phyloP scores from a whole-genome alignment of 2,888 invertebrate genomes.

The Caradrina kadenii region DNA sequence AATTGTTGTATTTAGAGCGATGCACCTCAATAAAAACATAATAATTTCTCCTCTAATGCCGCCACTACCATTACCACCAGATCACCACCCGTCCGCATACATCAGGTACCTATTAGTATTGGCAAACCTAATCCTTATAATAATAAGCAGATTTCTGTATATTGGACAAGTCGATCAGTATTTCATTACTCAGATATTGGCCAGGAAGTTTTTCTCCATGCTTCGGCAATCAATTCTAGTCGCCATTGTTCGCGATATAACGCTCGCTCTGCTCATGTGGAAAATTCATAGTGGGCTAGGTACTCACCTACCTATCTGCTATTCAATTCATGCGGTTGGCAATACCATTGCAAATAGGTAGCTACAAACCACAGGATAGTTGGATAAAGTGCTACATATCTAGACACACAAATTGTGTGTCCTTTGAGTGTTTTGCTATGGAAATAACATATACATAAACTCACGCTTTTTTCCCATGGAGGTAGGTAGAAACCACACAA shows the following conservation, averaged over 20 bases:
- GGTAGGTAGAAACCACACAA: no score
- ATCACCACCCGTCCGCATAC: neutral
- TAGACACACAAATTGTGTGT: conserved; percentile 3
- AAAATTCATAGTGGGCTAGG: conserved; percentile 63
- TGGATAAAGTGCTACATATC: neutral
- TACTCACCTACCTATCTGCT: conserved; percentile 31
- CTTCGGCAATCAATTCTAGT: conserved; percentile 67
- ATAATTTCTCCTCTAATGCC: neutral
- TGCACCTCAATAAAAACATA: conserved; percentile 14
- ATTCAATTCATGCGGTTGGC: conserved; percentile 47
- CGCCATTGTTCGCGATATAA: conserved; percentile 68
- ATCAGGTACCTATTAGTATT: neutral
- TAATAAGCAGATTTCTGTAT: conserved; percentile 3
- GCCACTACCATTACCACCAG: neutral
- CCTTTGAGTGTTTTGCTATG: conserved; percentile 15
- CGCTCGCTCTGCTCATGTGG: conserved; percentile 66
- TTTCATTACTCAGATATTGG: conserved; percentile 33
- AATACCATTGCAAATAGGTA: conserved; percentile 17
- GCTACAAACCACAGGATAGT: conserved; percentile 23
- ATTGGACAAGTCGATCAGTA: conserved; percentile 7
- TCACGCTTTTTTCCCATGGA: no score
- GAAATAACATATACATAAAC: conserved; percentile 9
- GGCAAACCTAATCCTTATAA: neutral
- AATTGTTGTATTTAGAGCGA: conserved; percentile 19
- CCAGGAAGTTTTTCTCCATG: conserved; percentile 56